Evolutionary conservation across 35 echinoderm and acorn worm genomes (phyloP), one percentile per base, ranked within the genome.

Genomic region (Lytechinus variegatus): DNA sequence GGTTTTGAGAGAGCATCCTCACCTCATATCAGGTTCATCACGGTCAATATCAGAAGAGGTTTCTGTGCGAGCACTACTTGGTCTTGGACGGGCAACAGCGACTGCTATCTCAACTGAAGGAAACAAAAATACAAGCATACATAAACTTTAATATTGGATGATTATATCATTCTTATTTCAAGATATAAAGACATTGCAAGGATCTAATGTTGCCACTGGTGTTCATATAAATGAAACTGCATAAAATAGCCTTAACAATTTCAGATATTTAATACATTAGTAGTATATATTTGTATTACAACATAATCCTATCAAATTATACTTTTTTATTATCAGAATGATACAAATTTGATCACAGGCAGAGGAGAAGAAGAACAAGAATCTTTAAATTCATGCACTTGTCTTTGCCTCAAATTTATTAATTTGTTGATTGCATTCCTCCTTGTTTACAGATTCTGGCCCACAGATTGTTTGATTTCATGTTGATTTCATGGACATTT

Each of bases 1-100:
- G 57, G 10, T 60, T 79, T 79, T 79, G 7, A 16, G 21, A 79
- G n/a, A 79, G 66, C n/a, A 79, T 16, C 21, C 66, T 79, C 16
- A 90, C 88, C 88, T 12, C 10, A 4, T 54, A 90, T 90, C 88
- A 6, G 88, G 88, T 54, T 54, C 16, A 51, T 90, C 88, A 28
- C 7, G 16, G 52, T 24, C 66, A 79, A 9, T 54, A 4, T 90
- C 88, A 52, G 28, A 52, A 9, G 88, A 54, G 33, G 88, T 33
- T 12, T 90, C 33, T 21, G 92, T 93, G 92, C 7, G 55, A 27
- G 92, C 53, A 56, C 92, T 93, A 2, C 4, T 27, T 54, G 92
- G 52, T 93, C 92, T 54, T 27, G 92, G 52, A 56, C 1, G 29
- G 52, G 92, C 92, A 54, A 93, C 54, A 93, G 92, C 92, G 57